Evolutionary conservation across 2,113 vertebrate genomes (phyloP).

Genomic region (Anoplopoma fimbria): DNA sequence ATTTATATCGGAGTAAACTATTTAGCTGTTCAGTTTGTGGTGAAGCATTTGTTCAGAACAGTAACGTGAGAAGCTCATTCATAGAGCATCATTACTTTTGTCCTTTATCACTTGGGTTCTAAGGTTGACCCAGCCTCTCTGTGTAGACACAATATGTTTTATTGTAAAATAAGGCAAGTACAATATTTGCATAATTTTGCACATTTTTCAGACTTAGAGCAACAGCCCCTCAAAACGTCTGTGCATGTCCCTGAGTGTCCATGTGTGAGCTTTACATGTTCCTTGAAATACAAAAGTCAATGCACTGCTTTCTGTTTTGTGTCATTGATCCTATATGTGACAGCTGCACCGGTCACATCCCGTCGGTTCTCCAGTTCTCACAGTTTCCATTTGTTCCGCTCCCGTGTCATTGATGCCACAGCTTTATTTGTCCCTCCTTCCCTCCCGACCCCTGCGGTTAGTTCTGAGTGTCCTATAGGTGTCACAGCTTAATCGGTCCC

Average conservation of each 20-base stretch:
- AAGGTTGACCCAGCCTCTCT: neutral
- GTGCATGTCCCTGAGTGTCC: too few species aligned
- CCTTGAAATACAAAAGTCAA: neutral
- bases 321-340: neutral
- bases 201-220: too few species aligned
- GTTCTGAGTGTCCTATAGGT: slow-evolving; percentile 47
- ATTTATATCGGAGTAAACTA: neutral
- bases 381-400: slow-evolving; percentile 25
- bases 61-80: neutral
- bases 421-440: slow-evolving; percentile 4
- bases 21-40: neutral
- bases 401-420: slow-evolving; percentile 21
- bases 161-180: neutral
- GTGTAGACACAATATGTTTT: neutral
- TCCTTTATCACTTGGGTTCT: too few species aligned
- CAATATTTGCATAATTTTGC: too few species aligned
- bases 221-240: too few species aligned
- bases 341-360: neutral
- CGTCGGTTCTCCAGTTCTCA: neutral
- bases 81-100: too few species aligned
- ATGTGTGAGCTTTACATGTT: neutral
- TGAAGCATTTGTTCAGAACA: neutral
- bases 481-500: slow-evolving; percentile 53
- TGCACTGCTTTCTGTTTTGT: neutral
- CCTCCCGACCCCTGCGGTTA: neutral